Evolutionary conservation across 2,888 invertebrate species (phyloP).

Genomic region (Acleris literana): DNA sequence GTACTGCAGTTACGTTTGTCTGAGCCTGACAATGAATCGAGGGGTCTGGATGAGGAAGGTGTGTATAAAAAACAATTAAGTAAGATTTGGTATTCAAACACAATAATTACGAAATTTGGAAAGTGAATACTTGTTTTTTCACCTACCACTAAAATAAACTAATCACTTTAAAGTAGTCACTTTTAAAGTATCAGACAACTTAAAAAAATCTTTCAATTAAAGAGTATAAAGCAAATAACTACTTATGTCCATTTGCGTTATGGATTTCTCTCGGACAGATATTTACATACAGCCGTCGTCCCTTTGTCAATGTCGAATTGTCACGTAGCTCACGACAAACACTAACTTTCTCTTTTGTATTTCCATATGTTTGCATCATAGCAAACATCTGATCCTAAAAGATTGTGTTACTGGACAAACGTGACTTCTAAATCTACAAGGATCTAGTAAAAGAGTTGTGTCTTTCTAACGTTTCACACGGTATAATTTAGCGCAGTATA

Average conservation of each 20-base stretch:
- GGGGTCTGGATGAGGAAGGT: constrained; percentile 78
- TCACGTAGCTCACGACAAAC: constrained; percentile 34
- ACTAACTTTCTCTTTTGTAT: constrained; percentile 34
- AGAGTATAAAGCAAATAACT: constrained; percentile 14
- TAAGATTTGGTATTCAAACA: background rate
- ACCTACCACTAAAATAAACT: background rate
- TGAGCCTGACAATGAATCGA: constrained; percentile 64
- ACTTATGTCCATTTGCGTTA: constrained; percentile 12
- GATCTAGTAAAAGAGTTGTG: background rate
- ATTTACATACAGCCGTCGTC: constrained; percentile 37
- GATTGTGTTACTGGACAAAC: constrained; percentile 32
- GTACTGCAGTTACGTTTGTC: constrained; percentile 75
- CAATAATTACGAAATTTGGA: background rate
- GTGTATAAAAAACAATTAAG: constrained; percentile 32
- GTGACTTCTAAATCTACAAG: constrained; percentile 22
- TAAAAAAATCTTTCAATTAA: constrained; percentile 2
- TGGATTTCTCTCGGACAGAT: constrained; percentile 54
- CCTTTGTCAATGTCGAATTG: constrained; percentile 36
- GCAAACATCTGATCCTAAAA: constrained; percentile 29
- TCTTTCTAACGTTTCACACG: background rate
- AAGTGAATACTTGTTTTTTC: background rate
- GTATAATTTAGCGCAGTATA: too few relatives aligned
- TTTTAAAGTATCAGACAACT: background rate
- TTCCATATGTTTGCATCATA: constrained; percentile 30
- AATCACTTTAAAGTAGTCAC: background rate